A percentile compares a stretch with the other conserved stretches of the same genome.
phyloP scores from a whole-genome alignment of 1,140 invertebrate species.

The Ips typographus region DNA sequence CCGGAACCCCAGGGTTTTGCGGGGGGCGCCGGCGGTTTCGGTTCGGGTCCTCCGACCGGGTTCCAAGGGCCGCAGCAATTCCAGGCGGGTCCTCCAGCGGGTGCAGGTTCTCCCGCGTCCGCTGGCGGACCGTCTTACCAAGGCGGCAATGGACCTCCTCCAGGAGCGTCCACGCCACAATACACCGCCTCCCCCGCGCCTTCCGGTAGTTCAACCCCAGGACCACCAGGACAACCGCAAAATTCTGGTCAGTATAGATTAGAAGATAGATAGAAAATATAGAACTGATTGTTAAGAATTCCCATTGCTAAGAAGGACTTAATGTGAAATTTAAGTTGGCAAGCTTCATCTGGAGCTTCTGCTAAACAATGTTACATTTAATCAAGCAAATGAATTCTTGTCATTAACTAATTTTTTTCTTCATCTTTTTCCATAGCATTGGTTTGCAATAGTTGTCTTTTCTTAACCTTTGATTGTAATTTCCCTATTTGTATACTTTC shows the following conservation, averaged over 20 bases:
- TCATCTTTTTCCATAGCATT: no score
- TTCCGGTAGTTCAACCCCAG: slow-evolving; percentile 73
- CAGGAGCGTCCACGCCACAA: slow-evolving; percentile 71
- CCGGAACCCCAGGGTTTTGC: slow-evolving; percentile 63
- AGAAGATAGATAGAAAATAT: slow-evolving; percentile 6
- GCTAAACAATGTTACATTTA: no score
- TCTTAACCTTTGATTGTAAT: no score
- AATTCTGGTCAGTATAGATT: slow-evolving; percentile 51
- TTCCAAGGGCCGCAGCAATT: slow-evolving; percentile 62
- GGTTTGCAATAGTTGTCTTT: no score
- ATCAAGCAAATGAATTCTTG: no score
- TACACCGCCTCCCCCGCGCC: slow-evolving; percentile 75
- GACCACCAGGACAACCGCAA: slow-evolving; percentile 61
- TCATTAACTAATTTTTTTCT: no score
- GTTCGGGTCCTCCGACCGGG: slow-evolving; percentile 59
- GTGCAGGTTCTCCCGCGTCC: slow-evolving; percentile 65
- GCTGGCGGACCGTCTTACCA: slow-evolving; percentile 59
- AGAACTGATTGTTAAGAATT: not conserved
- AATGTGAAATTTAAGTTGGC: no score
- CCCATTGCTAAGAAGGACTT: no score
- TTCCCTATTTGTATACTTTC: no score
- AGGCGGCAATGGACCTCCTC: slow-evolving; percentile 65
- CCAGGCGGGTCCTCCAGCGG: slow-evolving; percentile 62
- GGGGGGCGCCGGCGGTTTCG: slow-evolving; percentile 56
- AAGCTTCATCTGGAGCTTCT: no score